A percentile compares a stretch with the other conserved stretches of the same genome.
These are phyloP conservation scores for Megaptera novaeangliae DNA, from an alignment of 2,113 vertebrate species.

Conservation along the genomic window DNA sequence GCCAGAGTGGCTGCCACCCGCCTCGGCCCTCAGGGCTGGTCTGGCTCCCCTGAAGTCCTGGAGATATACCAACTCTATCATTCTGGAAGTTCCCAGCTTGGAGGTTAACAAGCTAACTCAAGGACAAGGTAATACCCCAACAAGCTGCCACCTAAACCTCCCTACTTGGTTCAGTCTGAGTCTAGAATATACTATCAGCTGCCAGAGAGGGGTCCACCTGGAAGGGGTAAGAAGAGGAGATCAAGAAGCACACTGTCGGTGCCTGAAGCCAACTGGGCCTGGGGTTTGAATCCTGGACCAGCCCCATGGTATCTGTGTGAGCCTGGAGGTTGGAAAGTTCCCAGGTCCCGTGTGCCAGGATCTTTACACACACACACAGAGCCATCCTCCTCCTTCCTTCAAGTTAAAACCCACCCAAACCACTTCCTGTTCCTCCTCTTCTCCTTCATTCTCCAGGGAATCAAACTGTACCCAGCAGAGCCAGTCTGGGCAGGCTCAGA, in stretches of 20 bases:
- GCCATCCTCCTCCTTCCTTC: not conserved
- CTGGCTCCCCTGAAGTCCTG: rapidly evolving
- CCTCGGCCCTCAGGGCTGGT: not conserved
- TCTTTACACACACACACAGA: not conserved
- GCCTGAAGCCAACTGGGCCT: not conserved
- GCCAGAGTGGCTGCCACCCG: not conserved
- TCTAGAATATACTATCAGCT: rapidly evolving
- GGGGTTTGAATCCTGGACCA: not conserved
- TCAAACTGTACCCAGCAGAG: not conserved
- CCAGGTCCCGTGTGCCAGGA: not conserved
- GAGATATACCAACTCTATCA: rapidly evolving
- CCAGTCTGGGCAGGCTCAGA: not conserved
- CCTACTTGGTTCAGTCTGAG: rapidly evolving
- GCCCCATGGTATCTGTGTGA: not conserved
- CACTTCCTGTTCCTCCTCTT: not conserved
- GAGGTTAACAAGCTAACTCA: not conserved
- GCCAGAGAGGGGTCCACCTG: not conserved
- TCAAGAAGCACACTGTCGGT: rapidly evolving
- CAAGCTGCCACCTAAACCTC: not conserved
- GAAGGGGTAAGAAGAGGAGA: not conserved
- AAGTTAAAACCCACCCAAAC: not conserved
- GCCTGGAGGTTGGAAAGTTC: not conserved
- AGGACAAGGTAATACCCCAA: not conserved
- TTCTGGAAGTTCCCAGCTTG: not conserved
- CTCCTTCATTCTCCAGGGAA: not conserved